Evolutionary conservation across 1,140 invertebrate species (phyloP).

Genomic region (Drosophila lini): DNA sequence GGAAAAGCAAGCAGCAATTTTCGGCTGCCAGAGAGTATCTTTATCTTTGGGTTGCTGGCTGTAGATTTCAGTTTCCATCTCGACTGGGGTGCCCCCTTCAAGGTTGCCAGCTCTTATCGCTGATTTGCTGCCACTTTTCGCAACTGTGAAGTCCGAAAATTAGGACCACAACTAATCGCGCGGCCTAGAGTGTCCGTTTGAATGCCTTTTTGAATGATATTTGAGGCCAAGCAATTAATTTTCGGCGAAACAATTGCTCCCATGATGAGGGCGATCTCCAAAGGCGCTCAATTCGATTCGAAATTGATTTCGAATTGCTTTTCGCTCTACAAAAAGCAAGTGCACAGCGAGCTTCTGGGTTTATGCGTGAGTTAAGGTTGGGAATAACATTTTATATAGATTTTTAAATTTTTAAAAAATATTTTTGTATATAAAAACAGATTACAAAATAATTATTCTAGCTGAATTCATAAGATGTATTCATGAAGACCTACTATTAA

Average conservation of each 20-base stretch:
- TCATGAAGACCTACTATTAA: background rate
- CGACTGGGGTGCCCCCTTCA: constrained; percentile 23
- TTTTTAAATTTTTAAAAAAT: background rate
- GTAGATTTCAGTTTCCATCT: constrained; percentile 11
- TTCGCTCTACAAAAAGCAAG: constrained; percentile 39
- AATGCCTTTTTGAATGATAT: constrained; percentile 40
- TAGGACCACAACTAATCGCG: constrained; percentile 73
- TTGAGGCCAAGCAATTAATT: constrained; percentile 75
- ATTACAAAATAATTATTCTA: background rate
- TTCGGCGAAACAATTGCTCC: constrained; percentile 58
- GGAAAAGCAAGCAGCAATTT: constrained; percentile 7
- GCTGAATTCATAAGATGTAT: background rate
- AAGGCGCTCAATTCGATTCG: constrained; percentile 37
- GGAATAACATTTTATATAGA: background rate
- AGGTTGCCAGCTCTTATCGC: constrained; percentile 63
- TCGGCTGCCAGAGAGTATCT: constrained; percentile 8
- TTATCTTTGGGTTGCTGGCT: background rate
- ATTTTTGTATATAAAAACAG: background rate
- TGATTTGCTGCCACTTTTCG: constrained; percentile 48
- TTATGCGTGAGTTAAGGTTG: constrained; percentile 1
- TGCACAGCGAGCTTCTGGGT: constrained; percentile 4
- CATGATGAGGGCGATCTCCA: constrained; percentile 50
- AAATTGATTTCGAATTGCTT: constrained; percentile 50
- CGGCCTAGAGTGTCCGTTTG: constrained; percentile 58
- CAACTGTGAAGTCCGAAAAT: constrained; percentile 47